phyloP scores from a whole-genome alignment of 2,888 invertebrate species.

The Ischnus inquisitorius region DNA sequence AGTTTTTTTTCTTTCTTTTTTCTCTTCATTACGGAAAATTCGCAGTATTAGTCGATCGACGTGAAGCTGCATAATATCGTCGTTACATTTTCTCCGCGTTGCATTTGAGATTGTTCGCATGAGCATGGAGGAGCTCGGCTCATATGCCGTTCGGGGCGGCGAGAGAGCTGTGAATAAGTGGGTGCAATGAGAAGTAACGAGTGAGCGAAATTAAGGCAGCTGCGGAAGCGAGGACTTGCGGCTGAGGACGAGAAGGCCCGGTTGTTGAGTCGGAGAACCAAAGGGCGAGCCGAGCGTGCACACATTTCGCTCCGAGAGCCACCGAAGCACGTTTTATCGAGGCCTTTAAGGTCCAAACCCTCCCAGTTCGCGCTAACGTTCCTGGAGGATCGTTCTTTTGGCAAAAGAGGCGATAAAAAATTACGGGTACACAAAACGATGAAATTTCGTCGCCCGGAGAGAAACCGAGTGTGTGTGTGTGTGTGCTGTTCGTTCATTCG shows the following conservation, averaged over 20 bases:
- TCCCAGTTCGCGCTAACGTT: background rate
- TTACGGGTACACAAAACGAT: constrained; percentile 22
- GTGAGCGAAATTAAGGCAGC: constrained; percentile 10
- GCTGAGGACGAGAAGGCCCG: background rate
- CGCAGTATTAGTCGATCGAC: background rate
- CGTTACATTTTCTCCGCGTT: background rate
- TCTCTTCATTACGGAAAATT: background rate
- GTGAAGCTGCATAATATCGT: constrained; percentile 10
- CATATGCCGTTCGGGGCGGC: background rate
- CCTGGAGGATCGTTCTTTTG: background rate
- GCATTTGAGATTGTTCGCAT: background rate
- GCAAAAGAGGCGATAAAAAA: constrained; percentile 24
- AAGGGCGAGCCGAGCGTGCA: background rate
- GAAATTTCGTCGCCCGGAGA: constrained; percentile 8
- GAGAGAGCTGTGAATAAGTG: constrained; percentile 10
- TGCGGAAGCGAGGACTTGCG: background rate
- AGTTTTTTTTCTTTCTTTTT: background rate
- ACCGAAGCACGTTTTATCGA: constrained; percentile 14
- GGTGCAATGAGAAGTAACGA: constrained; percentile 29
- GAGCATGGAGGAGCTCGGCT: background rate
- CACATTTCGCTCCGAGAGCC: background rate
- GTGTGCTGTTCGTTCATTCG: background rate
- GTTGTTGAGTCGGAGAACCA: background rate
- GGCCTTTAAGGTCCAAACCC: background rate
- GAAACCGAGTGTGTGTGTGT: background rate